A percentile compares a stretch with the other conserved stretches of the same genome.
These are phyloP conservation scores for Thermophis baileyi DNA, from an alignment of 2,113 vertebrate genomes.

Conservation along the genomic window DNA sequence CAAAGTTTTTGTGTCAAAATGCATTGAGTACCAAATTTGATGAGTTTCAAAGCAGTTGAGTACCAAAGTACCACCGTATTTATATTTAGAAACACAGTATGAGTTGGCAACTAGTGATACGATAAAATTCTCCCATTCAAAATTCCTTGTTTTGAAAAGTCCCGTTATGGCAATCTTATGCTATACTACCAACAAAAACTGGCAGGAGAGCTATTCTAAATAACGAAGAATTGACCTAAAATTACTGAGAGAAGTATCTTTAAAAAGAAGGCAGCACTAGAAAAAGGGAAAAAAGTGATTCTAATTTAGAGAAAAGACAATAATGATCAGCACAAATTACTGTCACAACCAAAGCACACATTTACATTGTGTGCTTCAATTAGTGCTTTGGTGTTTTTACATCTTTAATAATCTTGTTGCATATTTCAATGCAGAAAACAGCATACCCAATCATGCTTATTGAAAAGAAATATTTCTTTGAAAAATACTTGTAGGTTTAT, in stretches of 20 bases:
- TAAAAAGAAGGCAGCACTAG: background rate
- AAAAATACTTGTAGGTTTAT: conserved; percentile 23
- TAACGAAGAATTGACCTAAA: background rate
- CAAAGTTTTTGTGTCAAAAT: background rate
- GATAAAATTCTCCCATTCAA: background rate
- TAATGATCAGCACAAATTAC: conserved; percentile 35
- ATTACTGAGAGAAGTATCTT: background rate
- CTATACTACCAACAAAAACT: background rate
- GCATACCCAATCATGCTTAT: conserved; percentile 12
- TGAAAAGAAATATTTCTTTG: background rate
- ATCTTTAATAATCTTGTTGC: background rate
- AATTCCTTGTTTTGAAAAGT: background rate
- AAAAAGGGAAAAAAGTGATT: conserved; percentile 18
- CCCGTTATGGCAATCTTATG: background rate
- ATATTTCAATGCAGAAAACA: conserved; percentile 9
- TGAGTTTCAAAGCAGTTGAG: no score
- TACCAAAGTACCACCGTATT: background rate
- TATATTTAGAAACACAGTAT: background rate
- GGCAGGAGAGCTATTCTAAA: background rate
- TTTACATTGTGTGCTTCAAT: conserved; percentile 14
- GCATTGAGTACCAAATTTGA: background rate
- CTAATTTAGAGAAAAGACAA: conserved; percentile 20
- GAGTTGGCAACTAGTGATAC: background rate
- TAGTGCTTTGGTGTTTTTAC: conserved; percentile 20
- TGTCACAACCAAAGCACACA: conserved; percentile 7